phyloP scores from a whole-genome alignment of 1,140 invertebrate genomes.

The Drosophila pachea region DNA sequence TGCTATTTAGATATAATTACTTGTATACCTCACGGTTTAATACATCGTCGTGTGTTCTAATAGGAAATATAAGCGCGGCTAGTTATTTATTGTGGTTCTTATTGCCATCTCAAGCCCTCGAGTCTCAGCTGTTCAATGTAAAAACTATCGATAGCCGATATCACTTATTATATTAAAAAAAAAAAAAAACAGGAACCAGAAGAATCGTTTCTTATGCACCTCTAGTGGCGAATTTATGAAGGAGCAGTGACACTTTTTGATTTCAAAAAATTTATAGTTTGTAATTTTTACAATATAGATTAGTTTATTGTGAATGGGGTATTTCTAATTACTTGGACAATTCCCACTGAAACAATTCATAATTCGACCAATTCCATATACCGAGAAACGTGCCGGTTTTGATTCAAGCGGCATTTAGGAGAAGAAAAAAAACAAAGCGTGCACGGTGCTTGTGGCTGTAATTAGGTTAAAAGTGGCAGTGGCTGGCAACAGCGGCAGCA shows the following conservation, averaged over 20 bases:
- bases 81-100: conserved; percentile 2
- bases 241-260: conserved; percentile 28
- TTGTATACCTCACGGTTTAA: too few species aligned
- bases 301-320: conserved; percentile 19
- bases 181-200: conserved; percentile 3
- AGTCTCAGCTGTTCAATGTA: conserved; percentile 21
- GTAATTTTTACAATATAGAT: conserved; percentile 15
- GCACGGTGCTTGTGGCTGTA: conserved; percentile 62
- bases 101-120: conserved; percentile 15
- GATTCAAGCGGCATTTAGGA: conserved; percentile 37
- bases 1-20: too few species aligned
- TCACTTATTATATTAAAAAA: background rate
- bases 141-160: background rate
- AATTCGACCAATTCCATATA: background rate
- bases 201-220: conserved; percentile 29
- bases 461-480: conserved; percentile 64
- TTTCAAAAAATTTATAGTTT: conserved; percentile 39
- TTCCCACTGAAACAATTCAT: background rate
- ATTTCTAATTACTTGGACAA: conserved; percentile 1
- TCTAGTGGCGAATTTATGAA: conserved; percentile 32
- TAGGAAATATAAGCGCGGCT: conserved; percentile 8
- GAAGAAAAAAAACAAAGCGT: conserved; percentile 37
- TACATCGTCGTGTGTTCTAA: background rate
- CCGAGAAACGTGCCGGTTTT: conserved; percentile 32
- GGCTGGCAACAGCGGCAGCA: conserved; percentile 38